Base-by-base conservation (phyloP, 2,888 invertebrate species). In the Peribatodes rhomboidaria region DNA sequence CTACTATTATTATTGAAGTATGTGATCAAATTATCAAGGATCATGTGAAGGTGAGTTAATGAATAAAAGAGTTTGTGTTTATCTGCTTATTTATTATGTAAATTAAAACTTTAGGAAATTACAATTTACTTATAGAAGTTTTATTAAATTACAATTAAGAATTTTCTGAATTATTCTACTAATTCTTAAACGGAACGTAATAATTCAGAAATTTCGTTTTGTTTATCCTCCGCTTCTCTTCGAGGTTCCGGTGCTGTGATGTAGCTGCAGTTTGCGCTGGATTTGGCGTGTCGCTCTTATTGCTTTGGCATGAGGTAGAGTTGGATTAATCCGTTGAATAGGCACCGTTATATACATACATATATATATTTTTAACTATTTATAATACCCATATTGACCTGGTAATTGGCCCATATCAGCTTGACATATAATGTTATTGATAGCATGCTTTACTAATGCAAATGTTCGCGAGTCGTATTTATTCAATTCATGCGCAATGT, bases 401-500 rank as follows among this genome's bases (percentile, higher is more conserved):
- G 50, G 60, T 39, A 50, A 37, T 58, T 44, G 52, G 56, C 59
- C 64, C 59, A 65, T 65, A 55, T 65, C 59, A 41, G 64, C 64
- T 65, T 65, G 55, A 59, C 50, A 59, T 46, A 65, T 65, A 55
- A 59, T 60, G 55, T 41, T 65, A 59, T 65, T 65, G 46, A 58
- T 63, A 58, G 63, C 58, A 58, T 63, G 46, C 54, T 63, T 63
- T 27, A 63, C 63, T 41, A 60, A 52, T 60, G 56, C 31, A 54
- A 65, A 47, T 47, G 46, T 47, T 22, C 27, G 27, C 69, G 62
- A 53, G 56, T 65, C 65, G 47, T 63, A 64, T 66, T 66, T 67
- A 58, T 64, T 63, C 33, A 66, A 49, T 61, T 65, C 68, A 44
- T 69, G 20, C 59, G 67, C 68, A 64, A 72, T 69, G 61, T 68